Evolutionary conservation across 2,797 vertebrate species (phyloP).

Genomic region (Malurus splendens): DNA sequence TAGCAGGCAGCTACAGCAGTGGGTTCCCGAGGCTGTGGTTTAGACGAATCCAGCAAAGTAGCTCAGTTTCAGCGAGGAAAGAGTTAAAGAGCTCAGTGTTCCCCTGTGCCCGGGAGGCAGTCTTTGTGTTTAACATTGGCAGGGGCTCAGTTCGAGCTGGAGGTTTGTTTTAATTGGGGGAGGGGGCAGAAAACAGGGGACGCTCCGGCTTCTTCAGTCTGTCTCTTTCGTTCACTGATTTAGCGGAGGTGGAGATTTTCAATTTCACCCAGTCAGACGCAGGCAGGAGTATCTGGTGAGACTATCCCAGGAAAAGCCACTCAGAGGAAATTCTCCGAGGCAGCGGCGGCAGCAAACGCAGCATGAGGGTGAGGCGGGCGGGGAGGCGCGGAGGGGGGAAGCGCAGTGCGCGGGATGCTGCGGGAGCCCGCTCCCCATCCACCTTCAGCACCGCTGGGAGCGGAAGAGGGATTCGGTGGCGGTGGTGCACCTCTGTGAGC

Average conservation of each 20-base stretch:
- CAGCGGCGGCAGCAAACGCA: background rate
- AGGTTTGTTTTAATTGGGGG: constrained; percentile 54
- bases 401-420: background rate
- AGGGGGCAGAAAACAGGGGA: constrained; percentile 38
- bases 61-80: constrained; percentile 56
- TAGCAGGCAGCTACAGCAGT: background rate
- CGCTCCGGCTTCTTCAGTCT: background rate
- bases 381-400: background rate
- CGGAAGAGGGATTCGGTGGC: background rate
- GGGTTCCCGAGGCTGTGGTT: background rate
- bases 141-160: constrained; percentile 68
- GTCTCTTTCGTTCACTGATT: constrained; percentile 44
- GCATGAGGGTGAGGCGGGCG: background rate
- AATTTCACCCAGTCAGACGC: constrained; percentile 81
- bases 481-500: background rate
- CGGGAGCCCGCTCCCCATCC: background rate
- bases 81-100: constrained; percentile 61
- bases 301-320: constrained; percentile 77
- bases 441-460: background rate
- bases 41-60: background rate
- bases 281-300: constrained; percentile 48
- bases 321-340: constrained; percentile 68
- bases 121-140: constrained; percentile 71
- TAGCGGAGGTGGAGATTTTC: constrained; percentile 83
- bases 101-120: constrained; percentile 70